Evolutionary conservation across 2,888 invertebrate species (phyloP).

Genomic region (Fabriciana adippe): DNA sequence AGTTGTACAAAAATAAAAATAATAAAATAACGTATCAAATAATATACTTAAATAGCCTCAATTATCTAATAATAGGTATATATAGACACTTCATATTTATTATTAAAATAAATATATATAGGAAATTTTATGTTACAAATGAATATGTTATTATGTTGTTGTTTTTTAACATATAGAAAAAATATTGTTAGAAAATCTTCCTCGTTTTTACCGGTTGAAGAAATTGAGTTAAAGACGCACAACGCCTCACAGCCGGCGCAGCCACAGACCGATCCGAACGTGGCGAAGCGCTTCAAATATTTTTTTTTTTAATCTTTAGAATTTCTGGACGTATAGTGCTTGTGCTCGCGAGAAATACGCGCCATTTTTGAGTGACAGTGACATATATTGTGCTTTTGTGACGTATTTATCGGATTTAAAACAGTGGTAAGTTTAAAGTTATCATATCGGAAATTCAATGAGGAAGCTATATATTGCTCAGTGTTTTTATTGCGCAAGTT

Average conservation of each 20-base stretch:
- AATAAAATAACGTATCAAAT: too few species aligned
- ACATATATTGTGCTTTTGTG: conserved; percentile 58
- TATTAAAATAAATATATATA: too few species aligned
- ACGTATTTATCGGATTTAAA: conserved; percentile 49
- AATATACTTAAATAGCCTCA: too few species aligned
- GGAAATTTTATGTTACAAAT: too few species aligned
- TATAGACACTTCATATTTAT: too few species aligned
- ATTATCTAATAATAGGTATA: too few species aligned
- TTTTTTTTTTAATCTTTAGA: conserved; percentile 30
- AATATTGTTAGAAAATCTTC: conserved; percentile 7
- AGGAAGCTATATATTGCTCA: conserved; percentile 33
- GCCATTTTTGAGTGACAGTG: conserved; percentile 59
- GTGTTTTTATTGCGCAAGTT: conserved; percentile 48
- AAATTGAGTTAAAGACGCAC: conserved; percentile 48
- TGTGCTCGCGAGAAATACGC: conserved; percentile 53
- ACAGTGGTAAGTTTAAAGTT: conserved; percentile 43
- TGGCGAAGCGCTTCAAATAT: conserved; percentile 56
- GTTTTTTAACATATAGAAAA: too few species aligned
- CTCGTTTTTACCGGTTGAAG: conserved; percentile 47
- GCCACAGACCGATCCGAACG: conserved; percentile 71
- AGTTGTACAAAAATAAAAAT: too few species aligned
- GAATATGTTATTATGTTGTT: too few species aligned
- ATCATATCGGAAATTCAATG: conserved; percentile 23
- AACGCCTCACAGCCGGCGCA: conserved; percentile 65
- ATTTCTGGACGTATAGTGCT: conserved; percentile 42